Percentiles rank a stretch among this genome's conserved stretches.
Evolutionary conservation across 2,797 vertebrate genomes (phyloP).

Genomic region (Percopsis omiscomaycus): DNA sequence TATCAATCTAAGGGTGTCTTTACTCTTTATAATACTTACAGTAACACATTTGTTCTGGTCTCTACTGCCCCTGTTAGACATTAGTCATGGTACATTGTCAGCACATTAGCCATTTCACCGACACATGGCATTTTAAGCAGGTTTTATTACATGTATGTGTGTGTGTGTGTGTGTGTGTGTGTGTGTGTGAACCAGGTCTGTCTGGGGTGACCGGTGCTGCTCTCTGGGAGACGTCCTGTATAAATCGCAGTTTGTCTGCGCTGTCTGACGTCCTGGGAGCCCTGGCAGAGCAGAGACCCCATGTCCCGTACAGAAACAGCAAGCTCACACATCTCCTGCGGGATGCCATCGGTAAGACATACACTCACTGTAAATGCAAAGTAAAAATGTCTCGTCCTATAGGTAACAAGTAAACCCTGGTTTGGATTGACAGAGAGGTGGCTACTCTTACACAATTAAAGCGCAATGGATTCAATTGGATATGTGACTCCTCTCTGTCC

Average conservation of each 20-base stretch:
- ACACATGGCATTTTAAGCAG: background rate
- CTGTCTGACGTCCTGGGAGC: constrained; percentile 85
- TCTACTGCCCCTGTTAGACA: too few relatives aligned
- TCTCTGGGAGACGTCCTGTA: constrained; percentile 83
- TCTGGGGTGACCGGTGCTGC: constrained; percentile 80
- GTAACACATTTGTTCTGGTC: too few relatives aligned
- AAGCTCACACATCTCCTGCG: constrained; percentile 86
- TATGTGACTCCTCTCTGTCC: too few relatives aligned
- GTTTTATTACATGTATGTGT: background rate
- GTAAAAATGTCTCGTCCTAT: too few relatives aligned
- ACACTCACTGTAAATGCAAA: background rate
- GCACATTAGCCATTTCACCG: background rate
- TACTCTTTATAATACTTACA: too few relatives aligned
- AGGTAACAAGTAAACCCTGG: too few relatives aligned
- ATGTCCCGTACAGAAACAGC: constrained; percentile 86
- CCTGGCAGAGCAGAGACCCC: constrained; percentile 78
- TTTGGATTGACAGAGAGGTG: too few relatives aligned
- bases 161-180: constrained; percentile 3
- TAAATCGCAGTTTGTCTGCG: constrained; percentile 86
- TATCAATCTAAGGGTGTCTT: too few relatives aligned
- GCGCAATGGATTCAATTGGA: too few relatives aligned
- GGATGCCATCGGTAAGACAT: constrained; percentile 78
- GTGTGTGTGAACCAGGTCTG: constrained; percentile 56
- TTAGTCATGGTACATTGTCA: too few relatives aligned
- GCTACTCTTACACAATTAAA: too few relatives aligned